Conservation (phyloP, 2,113 vertebrate genomes). For the Seriola dumerili region DNA sequence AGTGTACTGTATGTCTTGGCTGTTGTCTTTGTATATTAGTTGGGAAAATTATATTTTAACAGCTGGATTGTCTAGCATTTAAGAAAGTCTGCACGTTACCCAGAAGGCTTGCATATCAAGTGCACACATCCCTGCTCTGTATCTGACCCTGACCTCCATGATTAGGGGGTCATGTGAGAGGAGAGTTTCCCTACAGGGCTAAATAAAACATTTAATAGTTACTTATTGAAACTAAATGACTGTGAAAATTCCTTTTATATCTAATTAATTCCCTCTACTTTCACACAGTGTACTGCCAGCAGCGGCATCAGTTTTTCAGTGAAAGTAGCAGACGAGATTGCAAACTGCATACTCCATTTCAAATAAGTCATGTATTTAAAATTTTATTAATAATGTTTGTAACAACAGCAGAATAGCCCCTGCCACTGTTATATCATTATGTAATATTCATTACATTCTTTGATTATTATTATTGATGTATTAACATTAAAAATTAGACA, state of each 20-base stretch:
- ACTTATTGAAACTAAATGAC: constrained; percentile 38
- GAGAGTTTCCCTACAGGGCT: constrained; percentile 26
- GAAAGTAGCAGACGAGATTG: not conserved
- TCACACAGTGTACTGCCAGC: not conserved
- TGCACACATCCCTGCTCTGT: not conserved
- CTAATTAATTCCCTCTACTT: constrained; percentile 48
- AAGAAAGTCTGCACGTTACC: constrained; percentile 12
- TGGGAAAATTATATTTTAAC: not conserved
- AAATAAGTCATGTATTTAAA: not conserved
- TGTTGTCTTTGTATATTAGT: not conserved
- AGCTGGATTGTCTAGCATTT: not conserved
- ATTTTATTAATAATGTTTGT: not conserved
- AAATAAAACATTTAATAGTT: constrained; percentile 25
- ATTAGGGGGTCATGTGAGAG: constrained; percentile 41
- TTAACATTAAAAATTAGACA: too few species aligned
- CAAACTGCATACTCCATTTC: not conserved
- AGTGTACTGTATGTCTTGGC: not conserved
- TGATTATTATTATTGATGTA: not conserved
- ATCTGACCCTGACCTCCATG: constrained; percentile 37
- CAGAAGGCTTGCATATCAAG: not conserved
- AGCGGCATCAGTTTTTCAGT: not conserved
- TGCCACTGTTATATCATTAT: not conserved
- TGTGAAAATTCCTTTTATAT: constrained; percentile 35
- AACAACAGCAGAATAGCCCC: not conserved
- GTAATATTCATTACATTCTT: not conserved